Conservation (phyloP, 1,140 invertebrate genomes). For the Sitophilus oryzae region DNA sequence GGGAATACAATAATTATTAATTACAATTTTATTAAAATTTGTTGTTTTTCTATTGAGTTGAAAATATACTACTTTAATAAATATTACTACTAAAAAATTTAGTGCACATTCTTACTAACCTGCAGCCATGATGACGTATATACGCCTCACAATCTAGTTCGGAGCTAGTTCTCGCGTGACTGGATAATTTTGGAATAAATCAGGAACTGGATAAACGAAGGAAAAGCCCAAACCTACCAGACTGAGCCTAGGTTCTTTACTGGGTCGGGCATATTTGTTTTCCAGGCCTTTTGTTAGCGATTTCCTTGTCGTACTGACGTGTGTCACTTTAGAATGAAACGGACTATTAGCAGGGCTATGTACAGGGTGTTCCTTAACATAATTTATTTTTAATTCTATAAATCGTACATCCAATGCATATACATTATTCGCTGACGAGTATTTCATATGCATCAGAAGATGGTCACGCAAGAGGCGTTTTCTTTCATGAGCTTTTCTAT, state of each 20-base stretch:
- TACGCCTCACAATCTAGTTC: background rate
- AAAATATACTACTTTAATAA: too few species aligned
- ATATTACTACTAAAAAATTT: background rate
- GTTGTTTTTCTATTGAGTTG: too few species aligned
- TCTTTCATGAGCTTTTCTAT: too few species aligned
- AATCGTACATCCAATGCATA: too few species aligned
- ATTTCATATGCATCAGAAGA: too few species aligned
- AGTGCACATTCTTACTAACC: background rate
- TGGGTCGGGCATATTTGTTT: background rate
- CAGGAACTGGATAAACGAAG: background rate
- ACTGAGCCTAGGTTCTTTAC: background rate
- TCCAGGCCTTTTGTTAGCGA: background rate
- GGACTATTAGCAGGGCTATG: too few species aligned
- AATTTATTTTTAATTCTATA: too few species aligned
- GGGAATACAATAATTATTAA: too few species aligned
- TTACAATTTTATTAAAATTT: too few species aligned
- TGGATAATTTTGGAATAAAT: background rate
- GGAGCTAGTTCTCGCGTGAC: background rate
- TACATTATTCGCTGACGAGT: too few species aligned
- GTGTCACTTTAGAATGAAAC: background rate
- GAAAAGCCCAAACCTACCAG: background rate
- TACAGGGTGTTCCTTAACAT: too few species aligned
- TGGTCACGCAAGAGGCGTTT: too few species aligned
- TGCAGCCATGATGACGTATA: background rate
- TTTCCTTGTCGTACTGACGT: background rate